These are phyloP conservation scores for Brienomyrus longianalis DNA, from an alignment of 2,113 vertebrate genomes.

Conservation along the genomic window DNA sequence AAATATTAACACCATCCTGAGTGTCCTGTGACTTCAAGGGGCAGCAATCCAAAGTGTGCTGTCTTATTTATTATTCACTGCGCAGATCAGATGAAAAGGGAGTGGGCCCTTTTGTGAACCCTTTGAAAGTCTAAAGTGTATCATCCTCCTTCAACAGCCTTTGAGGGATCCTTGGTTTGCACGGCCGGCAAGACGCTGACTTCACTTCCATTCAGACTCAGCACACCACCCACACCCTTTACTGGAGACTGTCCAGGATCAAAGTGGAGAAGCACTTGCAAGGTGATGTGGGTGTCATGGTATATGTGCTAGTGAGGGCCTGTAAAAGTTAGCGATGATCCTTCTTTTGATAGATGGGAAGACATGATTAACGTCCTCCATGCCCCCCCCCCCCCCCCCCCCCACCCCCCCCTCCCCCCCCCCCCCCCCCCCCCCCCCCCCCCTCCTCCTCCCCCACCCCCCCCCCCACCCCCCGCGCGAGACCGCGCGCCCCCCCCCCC, in stretches of 20 bases:
- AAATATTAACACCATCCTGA: conserved; percentile 22
- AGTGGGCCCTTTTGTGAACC: not conserved
- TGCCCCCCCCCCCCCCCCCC: conserved; percentile 11
- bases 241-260: conserved; percentile 61
- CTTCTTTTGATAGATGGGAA: conserved; percentile 58
- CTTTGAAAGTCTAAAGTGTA: conserved; percentile 21
- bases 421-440: conserved; percentile 24
- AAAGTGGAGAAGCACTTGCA: conserved; percentile 46
- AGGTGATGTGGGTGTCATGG: conserved; percentile 32
- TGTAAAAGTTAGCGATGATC: conserved; percentile 50
- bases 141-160: conserved; percentile 15
- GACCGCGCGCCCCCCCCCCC: not conserved
- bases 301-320: conserved; percentile 12
- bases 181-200: not conserved
- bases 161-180: conserved; percentile 8
- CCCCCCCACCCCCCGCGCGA: too few relatives aligned
- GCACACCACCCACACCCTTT: conserved; percentile 28
- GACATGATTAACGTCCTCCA: conserved; percentile 53
- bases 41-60: conserved; percentile 12
- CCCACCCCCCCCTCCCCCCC: conserved; percentile 39
- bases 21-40: conserved; percentile 23
- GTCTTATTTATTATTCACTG: conserved; percentile 34
- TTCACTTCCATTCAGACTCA: not conserved
- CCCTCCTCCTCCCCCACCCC: too few relatives aligned
- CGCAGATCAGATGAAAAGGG: conserved; percentile 26